A percentile compares a stretch with the other conserved stretches of the same genome.
Evolutionary conservation across 2,113 vertebrate species (phyloP).

Genomic region (Sinocyclocheilus anophthalmus): DNA sequence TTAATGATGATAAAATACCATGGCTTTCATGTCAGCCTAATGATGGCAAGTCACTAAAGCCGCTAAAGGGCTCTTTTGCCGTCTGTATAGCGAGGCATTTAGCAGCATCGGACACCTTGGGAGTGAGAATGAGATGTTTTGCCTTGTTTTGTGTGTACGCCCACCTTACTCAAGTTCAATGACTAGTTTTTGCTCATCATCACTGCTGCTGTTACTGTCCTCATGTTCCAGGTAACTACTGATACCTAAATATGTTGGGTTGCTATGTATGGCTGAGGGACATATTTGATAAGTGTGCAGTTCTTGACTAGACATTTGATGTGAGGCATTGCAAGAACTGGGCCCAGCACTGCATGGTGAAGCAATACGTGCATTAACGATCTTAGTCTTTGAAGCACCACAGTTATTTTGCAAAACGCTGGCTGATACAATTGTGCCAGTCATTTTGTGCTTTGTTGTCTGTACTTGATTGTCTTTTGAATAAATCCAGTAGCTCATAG

Average conservation of each 20-base stretch:
- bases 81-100: not conserved
- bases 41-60: not conserved
- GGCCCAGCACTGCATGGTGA: not conserved
- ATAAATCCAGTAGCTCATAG: not conserved
- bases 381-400: not conserved
- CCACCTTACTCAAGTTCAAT: conserved; percentile 68
- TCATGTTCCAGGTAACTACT: conserved; percentile 60
- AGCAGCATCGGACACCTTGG: not conserved
- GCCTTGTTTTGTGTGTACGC: not conserved
- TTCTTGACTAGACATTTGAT: conserved; percentile 5
- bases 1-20: not conserved
- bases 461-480: not conserved
- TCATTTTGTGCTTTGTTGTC: conserved; percentile 16
- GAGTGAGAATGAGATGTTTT: not conserved
- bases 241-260: conserved; percentile 23
- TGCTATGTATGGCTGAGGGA: not conserved
- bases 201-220: conserved; percentile 75
- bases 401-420: not conserved
- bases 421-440: not conserved
- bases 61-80: not conserved
- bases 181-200: conserved; percentile 78
- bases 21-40: not conserved
- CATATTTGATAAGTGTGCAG: conserved; percentile 13
- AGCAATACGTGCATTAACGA: not conserved
- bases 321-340: not conserved